Conservation (phyloP, 2,113 vertebrate genomes). For the Amblyopsis rosae region DNA sequence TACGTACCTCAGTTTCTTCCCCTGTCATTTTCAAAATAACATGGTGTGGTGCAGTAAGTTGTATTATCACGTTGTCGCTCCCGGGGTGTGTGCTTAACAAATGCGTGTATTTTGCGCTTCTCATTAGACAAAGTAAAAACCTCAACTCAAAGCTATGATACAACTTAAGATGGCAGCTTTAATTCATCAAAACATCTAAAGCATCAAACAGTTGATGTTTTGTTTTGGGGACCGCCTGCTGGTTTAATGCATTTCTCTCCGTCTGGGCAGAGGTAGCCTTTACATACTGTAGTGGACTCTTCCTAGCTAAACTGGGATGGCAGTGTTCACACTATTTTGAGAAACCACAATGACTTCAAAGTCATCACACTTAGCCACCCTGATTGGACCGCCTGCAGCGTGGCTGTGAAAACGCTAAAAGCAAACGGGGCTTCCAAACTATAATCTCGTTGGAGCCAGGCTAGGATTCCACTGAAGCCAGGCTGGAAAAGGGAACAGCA, state of each 20-base stretch:
- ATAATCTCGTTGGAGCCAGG: slow-evolving; percentile 38
- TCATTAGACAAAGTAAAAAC: background rate
- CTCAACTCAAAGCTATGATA: background rate
- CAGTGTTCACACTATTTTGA: too few species aligned
- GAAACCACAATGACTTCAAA: slow-evolving; percentile 1
- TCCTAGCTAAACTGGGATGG: too few species aligned
- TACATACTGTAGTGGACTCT: too few species aligned
- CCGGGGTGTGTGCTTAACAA: background rate
- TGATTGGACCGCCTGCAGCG: too few species aligned
- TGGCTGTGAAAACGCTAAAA: slow-evolving; percentile 30
- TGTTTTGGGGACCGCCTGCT: slow-evolving; percentile 12
- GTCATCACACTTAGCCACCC: too few species aligned
- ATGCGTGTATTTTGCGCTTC: background rate
- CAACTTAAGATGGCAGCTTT: background rate
- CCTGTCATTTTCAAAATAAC: background rate
- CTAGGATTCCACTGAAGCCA: slow-evolving; percentile 43
- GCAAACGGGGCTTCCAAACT: slow-evolving; percentile 32
- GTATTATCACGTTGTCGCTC: background rate
- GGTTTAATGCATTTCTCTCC: background rate
- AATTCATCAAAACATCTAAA: background rate
- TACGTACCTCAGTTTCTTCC: background rate
- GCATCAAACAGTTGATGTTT: background rate
- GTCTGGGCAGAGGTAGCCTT: too few species aligned
- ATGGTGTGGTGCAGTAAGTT: background rate
- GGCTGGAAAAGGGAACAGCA: slow-evolving; percentile 49